Evolutionary conservation across 1,140 invertebrate genomes (phyloP), one percentile per base, ranked within the genome.

Genomic region (Nebria ingens): DNA sequence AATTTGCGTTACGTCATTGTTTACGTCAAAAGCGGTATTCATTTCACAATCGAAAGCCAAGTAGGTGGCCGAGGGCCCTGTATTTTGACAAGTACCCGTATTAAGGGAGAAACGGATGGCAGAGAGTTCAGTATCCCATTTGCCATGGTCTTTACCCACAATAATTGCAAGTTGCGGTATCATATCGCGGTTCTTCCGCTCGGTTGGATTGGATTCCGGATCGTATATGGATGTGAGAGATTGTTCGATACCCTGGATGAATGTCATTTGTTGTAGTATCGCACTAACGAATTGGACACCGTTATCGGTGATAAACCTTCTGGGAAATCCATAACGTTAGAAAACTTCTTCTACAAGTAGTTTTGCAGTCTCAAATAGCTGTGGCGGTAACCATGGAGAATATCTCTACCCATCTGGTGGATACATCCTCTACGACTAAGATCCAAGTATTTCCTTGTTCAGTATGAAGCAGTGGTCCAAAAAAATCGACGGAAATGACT

Each of bases 51-150:
- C 70, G 21, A 68, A 67, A 3, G 58, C 70, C 1, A 74, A 54
- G 23, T 67, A 66, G 4, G 71, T 67, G 0, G 73, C 70, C 0
- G 67, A 67, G 29, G 63, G 68, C 6, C 65, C 67, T 0, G 71
- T 74, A 0, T 64, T 59, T 15, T 62, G 56, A 57, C 71, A 56
- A 1, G 64, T 57, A 0, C 66, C 70, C 1, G 71, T 70, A 51
- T 76, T 74, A 55, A 71, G 65, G 0, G 72, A 71, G 53, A 72
- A 75, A 0, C 65, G 58, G 4, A 73, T 62, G 15, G 67, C 64
- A 1, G 64, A 59, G 1, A 75, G 55, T 23, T 68, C 60, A 0
- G 60, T 50, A 51, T 69, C 63, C 71, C 66, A 76, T n/a, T n/a
- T n/a, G 0, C 56, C 54, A 19, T 74, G 71, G 20, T 71, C 58